Base-by-base conservation (phyloP, 2,888 invertebrate genomes). In the Cantharis rustica region DNA sequence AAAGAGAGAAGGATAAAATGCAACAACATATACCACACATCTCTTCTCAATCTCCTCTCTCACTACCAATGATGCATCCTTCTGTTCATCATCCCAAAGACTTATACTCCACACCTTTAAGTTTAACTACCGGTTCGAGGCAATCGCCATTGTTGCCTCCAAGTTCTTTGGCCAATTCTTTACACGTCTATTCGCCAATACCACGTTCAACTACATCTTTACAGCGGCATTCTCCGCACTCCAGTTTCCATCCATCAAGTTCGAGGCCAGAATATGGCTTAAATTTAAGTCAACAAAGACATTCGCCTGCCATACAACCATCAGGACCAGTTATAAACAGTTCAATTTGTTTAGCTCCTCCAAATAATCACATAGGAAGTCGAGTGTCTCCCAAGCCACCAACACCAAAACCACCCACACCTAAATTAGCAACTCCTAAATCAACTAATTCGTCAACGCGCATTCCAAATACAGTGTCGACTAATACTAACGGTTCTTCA, bases 171-270 rank as follows among this genome's bases (percentile, higher is more conserved):
- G 79, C 84, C 11, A 75, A 47, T 69, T 69, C 76, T 15, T 47
- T 75, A 16, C 84, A 84, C 75, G 82, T 76, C 68, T 86, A 84
- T 78, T 81, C 85, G 10, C 82, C 86, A 10, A 83, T 84, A 66
- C 86, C 85, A 87, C 90, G 91, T 88, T 91, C 86, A 88, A 91
- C 84, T 89, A 91, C 86, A 82, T 91, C 82, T 47, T 77, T 91
- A 88, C 87, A 92, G 89, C 81, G 91, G 89, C 84, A 91, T 86
- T 85, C 91, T 88, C 86, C 91, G 10, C 86, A 84, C 76, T 79
- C 85, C 16, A 81, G 80, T 74, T 82, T 85, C 73, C 86, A 86
- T 80, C 82, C 83, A 10, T 79, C 81, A 20, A 74, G 78, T 16
- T 81, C 82, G 9, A 82, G 81, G 11, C 81, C 84, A n/a, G 84